phyloP scores from a whole-genome alignment of 1,140 invertebrate genomes.

The Danaus melanippus region DNA sequence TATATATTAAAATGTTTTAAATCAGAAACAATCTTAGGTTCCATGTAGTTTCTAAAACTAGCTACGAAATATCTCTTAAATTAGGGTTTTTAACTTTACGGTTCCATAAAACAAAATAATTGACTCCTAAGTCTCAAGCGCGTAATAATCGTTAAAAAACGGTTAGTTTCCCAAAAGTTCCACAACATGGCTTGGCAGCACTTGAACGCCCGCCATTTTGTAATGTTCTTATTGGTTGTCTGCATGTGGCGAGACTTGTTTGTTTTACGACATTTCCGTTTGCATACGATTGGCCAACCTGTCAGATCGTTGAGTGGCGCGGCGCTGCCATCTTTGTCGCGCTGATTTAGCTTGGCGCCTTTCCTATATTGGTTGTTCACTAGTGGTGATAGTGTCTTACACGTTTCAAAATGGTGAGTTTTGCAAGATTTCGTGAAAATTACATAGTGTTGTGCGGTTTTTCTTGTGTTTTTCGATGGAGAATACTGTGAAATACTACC shows the following conservation, averaged over 20 bases:
- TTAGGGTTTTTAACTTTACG: no score
- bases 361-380: constrained; percentile 65
- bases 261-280: constrained; percentile 48
- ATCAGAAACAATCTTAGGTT: no score
- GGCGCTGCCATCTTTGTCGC: constrained; percentile 59
- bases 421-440: constrained; percentile 66
- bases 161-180: constrained; percentile 1
- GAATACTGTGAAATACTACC: constrained; percentile 41
- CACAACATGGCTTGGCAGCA: constrained; percentile 35
- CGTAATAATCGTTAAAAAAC: constrained; percentile 2
- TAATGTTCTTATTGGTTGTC: constrained; percentile 29
- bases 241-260: constrained; percentile 27
- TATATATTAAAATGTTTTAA: no score
- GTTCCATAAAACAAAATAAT: no score
- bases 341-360: constrained; percentile 63
- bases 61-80: no score
- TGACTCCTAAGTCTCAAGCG: no score
- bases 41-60: no score
- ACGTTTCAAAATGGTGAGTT: constrained; percentile 72
- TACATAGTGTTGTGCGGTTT: constrained; percentile 34
- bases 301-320: constrained; percentile 26
- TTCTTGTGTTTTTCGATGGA: constrained; percentile 46
- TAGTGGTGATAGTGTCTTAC: constrained; percentile 65
- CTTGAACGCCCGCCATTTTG: constrained; percentile 42
- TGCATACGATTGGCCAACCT: constrained; percentile 42